Conservation (phyloP, 2,797 vertebrate species). For the Lophotriccus pileatus region DNA sequence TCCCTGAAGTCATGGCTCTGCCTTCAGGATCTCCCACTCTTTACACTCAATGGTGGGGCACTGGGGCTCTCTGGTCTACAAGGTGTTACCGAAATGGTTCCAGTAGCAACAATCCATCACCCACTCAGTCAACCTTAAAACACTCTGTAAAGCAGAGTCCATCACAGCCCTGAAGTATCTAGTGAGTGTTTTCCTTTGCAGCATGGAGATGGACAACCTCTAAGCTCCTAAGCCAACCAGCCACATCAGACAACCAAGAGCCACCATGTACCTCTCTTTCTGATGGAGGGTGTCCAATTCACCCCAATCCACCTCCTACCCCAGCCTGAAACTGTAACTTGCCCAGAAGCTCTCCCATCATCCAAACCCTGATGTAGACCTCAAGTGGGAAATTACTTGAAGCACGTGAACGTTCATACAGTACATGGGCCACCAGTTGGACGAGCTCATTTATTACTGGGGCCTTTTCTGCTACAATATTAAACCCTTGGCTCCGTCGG, state of each 20-base stretch:
- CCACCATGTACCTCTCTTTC: rapidly evolving
- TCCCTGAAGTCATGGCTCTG: not conserved
- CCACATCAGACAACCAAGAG: not conserved
- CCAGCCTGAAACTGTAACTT: not conserved
- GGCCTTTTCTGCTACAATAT: not conserved
- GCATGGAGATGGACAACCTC: not conserved
- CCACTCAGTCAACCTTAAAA: not conserved
- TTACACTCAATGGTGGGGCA: rapidly evolving
- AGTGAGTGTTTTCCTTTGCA: not conserved
- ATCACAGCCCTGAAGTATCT: not conserved
- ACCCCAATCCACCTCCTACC: not conserved
- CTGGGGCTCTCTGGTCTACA: not conserved
- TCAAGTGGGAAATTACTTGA: not conserved
- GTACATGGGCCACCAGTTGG: not conserved
- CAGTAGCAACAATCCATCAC: not conserved
- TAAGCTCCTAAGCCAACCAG: not conserved
- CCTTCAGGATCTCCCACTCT: not conserved
- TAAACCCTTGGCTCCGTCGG: not conserved
- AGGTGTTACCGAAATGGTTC: not conserved
- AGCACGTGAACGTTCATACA: rapidly evolving
- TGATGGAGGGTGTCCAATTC: not conserved
- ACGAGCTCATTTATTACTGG: not conserved
- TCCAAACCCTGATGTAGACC: not conserved
- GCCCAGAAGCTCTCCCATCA: not conserved
- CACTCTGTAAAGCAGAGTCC: not conserved